phyloP scores from a whole-genome alignment of 2,888 invertebrate genomes.

The Callimorpha dominula region DNA sequence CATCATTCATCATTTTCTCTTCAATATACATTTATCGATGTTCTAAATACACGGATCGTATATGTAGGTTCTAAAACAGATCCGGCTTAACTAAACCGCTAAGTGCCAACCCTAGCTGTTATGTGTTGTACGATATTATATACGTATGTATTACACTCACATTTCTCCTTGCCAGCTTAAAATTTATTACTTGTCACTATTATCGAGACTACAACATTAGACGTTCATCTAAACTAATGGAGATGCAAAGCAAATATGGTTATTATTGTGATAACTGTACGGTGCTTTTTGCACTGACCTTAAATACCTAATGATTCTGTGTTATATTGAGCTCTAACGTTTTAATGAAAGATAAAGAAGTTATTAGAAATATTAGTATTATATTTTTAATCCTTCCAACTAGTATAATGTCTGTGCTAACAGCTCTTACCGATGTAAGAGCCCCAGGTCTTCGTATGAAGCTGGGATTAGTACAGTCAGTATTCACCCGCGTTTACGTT shows the following conservation, averaged over 20 bases:
- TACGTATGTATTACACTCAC: conserved; percentile 41
- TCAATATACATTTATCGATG: background rate
- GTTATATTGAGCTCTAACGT: background rate
- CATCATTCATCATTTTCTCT: background rate
- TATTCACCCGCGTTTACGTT: no score
- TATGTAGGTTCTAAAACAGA: conserved; percentile 9
- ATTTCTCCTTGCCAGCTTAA: conserved; percentile 48
- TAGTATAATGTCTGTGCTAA: no score
- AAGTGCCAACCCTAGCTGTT: conserved; percentile 38
- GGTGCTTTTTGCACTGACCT: conserved; percentile 1
- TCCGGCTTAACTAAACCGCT: conserved; percentile 5
- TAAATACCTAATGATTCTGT: background rate
- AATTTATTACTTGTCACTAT: conserved; percentile 38
- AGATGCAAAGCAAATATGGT: conserved; percentile 4
- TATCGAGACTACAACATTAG: conserved; percentile 11
- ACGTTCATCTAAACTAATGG: background rate
- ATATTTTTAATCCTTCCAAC: no score
- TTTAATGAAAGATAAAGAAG: background rate
- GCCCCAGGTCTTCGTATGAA: no score
- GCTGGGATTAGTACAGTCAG: no score
- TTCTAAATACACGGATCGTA: background rate
- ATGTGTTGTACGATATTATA: conserved; percentile 46
- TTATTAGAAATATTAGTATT: no score
- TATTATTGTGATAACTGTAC: background rate
- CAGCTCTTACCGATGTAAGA: no score